Conservation (phyloP, 1,140 invertebrate species). For the Rhagoletis pomonella region DNA sequence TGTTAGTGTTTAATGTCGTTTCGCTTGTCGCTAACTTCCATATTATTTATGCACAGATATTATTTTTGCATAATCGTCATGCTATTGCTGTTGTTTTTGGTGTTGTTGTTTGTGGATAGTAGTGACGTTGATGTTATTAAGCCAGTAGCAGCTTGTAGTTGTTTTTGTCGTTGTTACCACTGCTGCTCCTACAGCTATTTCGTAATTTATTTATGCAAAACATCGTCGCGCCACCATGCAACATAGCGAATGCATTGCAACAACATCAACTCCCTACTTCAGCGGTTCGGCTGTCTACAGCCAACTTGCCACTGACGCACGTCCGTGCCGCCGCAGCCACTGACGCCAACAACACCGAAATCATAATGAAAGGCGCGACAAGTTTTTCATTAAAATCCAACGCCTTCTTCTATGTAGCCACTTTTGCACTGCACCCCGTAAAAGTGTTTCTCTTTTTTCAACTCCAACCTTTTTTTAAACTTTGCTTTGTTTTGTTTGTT, state of each 20-base stretch:
- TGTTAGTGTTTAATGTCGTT: conserved; percentile 7
- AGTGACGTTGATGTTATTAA: conserved; percentile 4
- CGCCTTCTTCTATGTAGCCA: not conserved
- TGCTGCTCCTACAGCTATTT: not conserved
- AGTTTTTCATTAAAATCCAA: conserved; percentile 48
- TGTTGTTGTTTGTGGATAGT: not conserved
- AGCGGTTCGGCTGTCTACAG: not conserved
- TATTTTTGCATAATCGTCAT: conserved; percentile 8
- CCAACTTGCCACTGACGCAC: too few relatives aligned
- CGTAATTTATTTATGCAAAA: conserved; percentile 16
- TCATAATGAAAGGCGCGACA: conserved; percentile 42
- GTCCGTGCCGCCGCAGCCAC: not conserved
- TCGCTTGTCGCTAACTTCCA: not conserved
- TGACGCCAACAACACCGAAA: not conserved
- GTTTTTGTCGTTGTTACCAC: not conserved
- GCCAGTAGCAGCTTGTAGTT: not conserved
- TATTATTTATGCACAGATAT: not conserved
- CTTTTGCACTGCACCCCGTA: not conserved
- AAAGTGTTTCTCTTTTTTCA: not conserved
- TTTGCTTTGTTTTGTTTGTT: not conserved
- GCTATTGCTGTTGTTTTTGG: too few relatives aligned
- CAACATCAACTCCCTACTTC: not conserved
- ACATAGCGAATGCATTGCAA: not conserved
- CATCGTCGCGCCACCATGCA: not conserved
- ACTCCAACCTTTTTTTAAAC: not conserved